Evolutionary conservation across 2,113 vertebrate species (phyloP).

Genomic region (Rissa tridactyla): DNA sequence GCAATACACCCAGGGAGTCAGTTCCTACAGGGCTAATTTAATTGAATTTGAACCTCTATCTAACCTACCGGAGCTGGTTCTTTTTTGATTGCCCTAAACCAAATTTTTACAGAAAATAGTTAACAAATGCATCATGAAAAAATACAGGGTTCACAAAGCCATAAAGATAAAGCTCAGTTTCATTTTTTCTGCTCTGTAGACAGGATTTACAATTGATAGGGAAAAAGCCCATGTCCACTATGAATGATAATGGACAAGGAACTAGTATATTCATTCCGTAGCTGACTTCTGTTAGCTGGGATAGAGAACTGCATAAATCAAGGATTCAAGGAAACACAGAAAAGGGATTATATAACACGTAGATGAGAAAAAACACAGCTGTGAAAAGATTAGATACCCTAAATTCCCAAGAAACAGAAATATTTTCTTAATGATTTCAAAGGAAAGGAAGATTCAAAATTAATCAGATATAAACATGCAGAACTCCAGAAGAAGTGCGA

Average conservation of each 20-base stretch:
- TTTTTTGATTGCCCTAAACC: constrained; percentile 49
- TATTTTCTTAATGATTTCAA: constrained; percentile 3
- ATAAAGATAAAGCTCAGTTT: constrained; percentile 16
- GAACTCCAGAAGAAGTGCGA: not conserved
- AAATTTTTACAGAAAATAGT: constrained; percentile 21
- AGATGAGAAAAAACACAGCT: not conserved
- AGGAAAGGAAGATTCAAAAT: constrained; percentile 29
- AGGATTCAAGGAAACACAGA: not conserved
- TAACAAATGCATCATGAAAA: constrained; percentile 17
- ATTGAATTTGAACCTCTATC: constrained; percentile 38
- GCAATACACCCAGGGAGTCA: not conserved
- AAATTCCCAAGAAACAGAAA: not conserved
- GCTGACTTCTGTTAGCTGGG: not conserved
- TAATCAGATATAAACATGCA: not conserved
- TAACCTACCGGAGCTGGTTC: not conserved
- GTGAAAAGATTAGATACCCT: not conserved
- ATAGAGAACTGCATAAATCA: constrained; percentile 28
- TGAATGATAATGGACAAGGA: not conserved
- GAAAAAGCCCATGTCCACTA: not conserved
- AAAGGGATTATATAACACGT: constrained; percentile 16
- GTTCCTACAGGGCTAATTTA: constrained; percentile 34
- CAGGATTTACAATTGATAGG: constrained; percentile 13
- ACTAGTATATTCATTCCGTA: not conserved
- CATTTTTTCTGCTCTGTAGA: not conserved
- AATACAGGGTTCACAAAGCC: not conserved